Percentiles rank a stretch among this genome's conserved stretches.
Conservation (phyloP, 2,797 vertebrate species). For the Geotrypetes seraphini region DNA sequence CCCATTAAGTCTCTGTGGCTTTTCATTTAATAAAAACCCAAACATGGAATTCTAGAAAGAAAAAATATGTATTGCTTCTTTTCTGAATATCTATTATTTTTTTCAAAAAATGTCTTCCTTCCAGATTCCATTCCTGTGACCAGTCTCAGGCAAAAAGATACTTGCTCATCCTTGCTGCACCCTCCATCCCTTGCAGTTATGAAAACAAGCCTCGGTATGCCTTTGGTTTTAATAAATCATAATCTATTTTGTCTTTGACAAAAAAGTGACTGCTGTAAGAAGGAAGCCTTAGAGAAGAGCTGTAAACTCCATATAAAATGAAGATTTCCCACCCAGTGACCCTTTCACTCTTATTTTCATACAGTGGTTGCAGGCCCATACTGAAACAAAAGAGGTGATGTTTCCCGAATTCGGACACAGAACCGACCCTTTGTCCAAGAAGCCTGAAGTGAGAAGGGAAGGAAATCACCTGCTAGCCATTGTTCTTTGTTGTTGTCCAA, state of each 20-base stretch:
- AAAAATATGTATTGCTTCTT: slow-evolving; percentile 42
- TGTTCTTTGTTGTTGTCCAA: slow-evolving; percentile 53
- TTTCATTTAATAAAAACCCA: slow-evolving; percentile 17
- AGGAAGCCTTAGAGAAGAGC: slow-evolving; percentile 45
- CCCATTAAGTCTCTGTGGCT: slow-evolving; percentile 11
- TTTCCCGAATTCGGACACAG: slow-evolving; percentile 76
- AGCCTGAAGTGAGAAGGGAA: slow-evolving; percentile 70
- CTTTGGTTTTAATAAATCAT: slow-evolving; percentile 45
- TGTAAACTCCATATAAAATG: slow-evolving; percentile 22
- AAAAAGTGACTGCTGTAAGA: slow-evolving; percentile 37
- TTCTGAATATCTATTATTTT: slow-evolving; percentile 29
- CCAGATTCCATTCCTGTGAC: slow-evolving; percentile 36
- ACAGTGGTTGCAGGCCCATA: slow-evolving; percentile 72
- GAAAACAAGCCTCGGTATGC: slow-evolving; percentile 28
- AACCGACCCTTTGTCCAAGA: slow-evolving; percentile 67
- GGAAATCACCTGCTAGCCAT: slow-evolving; percentile 77
- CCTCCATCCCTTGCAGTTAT: slow-evolving; percentile 26
- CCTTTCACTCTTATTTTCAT: no score
- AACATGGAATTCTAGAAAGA: slow-evolving; percentile 10
- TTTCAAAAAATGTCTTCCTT: slow-evolving; percentile 35
- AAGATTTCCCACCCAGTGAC: neutral
- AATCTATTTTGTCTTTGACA: slow-evolving; percentile 17
- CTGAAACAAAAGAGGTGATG: slow-evolving; percentile 70
- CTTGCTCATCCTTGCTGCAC: slow-evolving; percentile 26
- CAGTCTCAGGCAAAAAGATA: slow-evolving; percentile 25